Evolutionary conservation across 2,888 invertebrate species (phyloP).

Genomic region (Anagyrus pseudococci): DNA sequence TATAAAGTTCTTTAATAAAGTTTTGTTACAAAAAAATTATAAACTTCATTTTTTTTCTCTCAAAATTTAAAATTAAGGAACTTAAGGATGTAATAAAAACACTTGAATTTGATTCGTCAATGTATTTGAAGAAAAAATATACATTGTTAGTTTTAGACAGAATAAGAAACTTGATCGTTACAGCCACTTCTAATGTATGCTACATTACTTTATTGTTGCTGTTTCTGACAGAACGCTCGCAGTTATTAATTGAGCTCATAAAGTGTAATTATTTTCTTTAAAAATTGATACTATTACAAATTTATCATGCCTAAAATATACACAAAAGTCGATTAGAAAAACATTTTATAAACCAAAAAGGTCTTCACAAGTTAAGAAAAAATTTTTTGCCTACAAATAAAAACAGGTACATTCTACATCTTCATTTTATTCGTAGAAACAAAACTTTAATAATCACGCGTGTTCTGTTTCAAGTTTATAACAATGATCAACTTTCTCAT

Average conservation of each 20-base stretch:
- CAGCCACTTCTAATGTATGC: conserved; percentile 46
- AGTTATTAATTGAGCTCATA: conserved; percentile 54
- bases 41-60: background rate
- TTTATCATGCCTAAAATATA: conserved; percentile 61
- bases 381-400: conserved; percentile 13
- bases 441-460: conserved; percentile 37
- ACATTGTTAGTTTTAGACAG: conserved; percentile 39
- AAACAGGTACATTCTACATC: conserved; percentile 19
- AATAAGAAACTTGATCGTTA: conserved; percentile 42
- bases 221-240: conserved; percentile 47
- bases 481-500: conserved; percentile 37
- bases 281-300: conserved; percentile 58
- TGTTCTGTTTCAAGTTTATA: conserved; percentile 31
- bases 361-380: too few species aligned
- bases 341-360: too few species aligned
- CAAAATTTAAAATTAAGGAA: background rate
- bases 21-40: conserved; percentile 30
- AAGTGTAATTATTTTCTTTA: conserved; percentile 56
- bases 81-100: conserved; percentile 15
- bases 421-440: conserved; percentile 7
- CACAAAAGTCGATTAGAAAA: conserved; percentile 55
- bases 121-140: conserved; percentile 40
- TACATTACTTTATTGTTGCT: conserved; percentile 49
- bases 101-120: conserved; percentile 37
- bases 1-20: conserved; percentile 28